Base-by-base conservation (phyloP, 2,888 invertebrate genomes). In the Lasioglossum morio region DNA sequence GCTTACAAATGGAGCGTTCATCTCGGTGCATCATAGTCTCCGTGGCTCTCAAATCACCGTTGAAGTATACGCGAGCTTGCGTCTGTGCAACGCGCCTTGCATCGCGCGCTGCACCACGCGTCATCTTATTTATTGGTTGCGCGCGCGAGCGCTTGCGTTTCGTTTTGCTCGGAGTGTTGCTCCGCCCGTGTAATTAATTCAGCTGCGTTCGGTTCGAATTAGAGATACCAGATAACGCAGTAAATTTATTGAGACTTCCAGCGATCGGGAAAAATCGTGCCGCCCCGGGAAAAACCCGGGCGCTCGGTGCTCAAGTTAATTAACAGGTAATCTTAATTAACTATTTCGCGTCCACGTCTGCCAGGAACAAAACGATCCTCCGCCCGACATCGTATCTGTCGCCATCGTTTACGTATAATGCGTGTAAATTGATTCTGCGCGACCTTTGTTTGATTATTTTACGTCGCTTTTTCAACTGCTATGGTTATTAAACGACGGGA, bases 1-100 rank as follows among this genome's bases (percentile, higher is more conserved):
- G 72, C 79, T 83, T 83, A 83, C 86, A 83, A 80, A 86, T 86
- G 77, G 73, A 83, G 77, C 81, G 86, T 78, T 83, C 73, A 73
- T 77, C 81, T 78, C 23, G 53, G 27, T 75, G 57, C 57, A 77
- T 81, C 81, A 78, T 73, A 82, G 82, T 74, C 73, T 37, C 77
- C 48, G 60, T 82, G 66, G 48, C 57, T 78, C 75, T 77, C 74
- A 77, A 70, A 79, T 86, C 75, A 74, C 63, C 69, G 5, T 16
- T 16, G 16, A 63, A 5, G 27, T 16, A 4, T 7, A 63, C 2
- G 30, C 60, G 7, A 63, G 27, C 60, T n/a, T 1, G n/a, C 60
- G 60, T 30, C 12, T 14, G 27, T 14, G 27, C 60, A 60, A 27
- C n/a, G 60, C n/a, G 4, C 60, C 5, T 5, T 60, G 60, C 60